Evolutionary conservation across 2,797 vertebrate genomes (phyloP).

Genomic region (Onychomys leucogaster): DNA sequence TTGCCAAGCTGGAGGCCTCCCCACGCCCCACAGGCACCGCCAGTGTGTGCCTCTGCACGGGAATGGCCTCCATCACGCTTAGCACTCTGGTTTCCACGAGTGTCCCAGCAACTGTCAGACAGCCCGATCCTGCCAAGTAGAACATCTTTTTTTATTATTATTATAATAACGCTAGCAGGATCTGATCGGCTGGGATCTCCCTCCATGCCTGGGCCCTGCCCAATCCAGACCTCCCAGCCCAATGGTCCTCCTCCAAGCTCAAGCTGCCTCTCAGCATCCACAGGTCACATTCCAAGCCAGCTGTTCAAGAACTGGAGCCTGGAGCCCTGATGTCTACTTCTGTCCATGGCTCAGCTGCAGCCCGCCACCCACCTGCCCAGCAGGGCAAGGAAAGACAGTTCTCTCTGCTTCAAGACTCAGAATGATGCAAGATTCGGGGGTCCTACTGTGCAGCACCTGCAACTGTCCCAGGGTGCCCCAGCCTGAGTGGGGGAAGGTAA

Average conservation of each 20-base stretch:
- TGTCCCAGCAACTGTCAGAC: background rate
- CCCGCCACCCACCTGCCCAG: background rate
- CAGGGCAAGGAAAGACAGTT: background rate
- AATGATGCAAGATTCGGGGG: background rate
- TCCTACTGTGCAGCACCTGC: background rate
- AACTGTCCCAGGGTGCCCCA: background rate
- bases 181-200: background rate
- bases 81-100: background rate
- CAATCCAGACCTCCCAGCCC: background rate
- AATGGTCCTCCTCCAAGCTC: background rate
- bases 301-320: background rate
- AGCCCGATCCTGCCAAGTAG: background rate
- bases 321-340: too few species aligned
- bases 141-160: background rate
- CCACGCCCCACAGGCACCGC: background rate
- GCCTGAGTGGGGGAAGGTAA: background rate
- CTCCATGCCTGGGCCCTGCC: fast-evolving
- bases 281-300: background rate
- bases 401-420: background rate
- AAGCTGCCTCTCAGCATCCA: background rate
- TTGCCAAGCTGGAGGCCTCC: constrained; percentile 3
- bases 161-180: background rate
- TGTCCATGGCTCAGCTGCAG: background rate
- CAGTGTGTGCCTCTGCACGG: background rate
- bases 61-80: background rate